Evolutionary conservation across 2,797 vertebrate species (phyloP).

Genomic region (Chelon labrosus): DNA sequence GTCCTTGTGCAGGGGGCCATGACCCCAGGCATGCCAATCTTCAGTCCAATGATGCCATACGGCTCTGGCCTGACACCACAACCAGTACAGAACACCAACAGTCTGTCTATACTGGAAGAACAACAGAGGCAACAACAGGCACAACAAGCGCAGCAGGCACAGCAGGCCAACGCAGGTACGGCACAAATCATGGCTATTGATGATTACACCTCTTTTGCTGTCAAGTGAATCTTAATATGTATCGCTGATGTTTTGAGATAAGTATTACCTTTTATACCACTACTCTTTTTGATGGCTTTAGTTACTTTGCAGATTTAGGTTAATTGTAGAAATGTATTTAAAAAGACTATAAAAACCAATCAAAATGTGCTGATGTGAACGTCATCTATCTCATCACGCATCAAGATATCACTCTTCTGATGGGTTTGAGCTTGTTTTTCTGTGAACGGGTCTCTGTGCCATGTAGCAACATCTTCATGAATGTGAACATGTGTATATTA

Average conservation of each 20-base stretch:
- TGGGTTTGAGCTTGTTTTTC: too few relatives aligned
- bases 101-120: conserved; percentile 94
- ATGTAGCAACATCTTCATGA: too few relatives aligned
- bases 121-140: conserved; percentile 90
- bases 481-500: too few relatives aligned
- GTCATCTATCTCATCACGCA: too few relatives aligned
- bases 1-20: conserved; percentile 88
- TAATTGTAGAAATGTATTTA: too few relatives aligned
- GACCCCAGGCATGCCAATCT: conserved; percentile 94
- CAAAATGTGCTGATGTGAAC: too few relatives aligned
- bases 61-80: conserved; percentile 97
- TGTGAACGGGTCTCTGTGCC: too few relatives aligned
- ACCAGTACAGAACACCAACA: conserved; percentile 95
- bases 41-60: conserved; percentile 99
- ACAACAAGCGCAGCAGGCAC: conserved; percentile 78
- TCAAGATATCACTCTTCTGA: too few relatives aligned
- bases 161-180: conserved; percentile 85
- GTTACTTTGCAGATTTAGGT: too few relatives aligned
- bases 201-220: not conserved
- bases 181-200: not conserved
- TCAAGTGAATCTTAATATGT: not conserved
- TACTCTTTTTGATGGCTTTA: too few relatives aligned
- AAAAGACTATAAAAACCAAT: too few relatives aligned
- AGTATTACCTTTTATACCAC: too few relatives aligned
- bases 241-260: not conserved